Conservation (phyloP, 2,797 vertebrate genomes). For the Carduelis carduelis region DNA sequence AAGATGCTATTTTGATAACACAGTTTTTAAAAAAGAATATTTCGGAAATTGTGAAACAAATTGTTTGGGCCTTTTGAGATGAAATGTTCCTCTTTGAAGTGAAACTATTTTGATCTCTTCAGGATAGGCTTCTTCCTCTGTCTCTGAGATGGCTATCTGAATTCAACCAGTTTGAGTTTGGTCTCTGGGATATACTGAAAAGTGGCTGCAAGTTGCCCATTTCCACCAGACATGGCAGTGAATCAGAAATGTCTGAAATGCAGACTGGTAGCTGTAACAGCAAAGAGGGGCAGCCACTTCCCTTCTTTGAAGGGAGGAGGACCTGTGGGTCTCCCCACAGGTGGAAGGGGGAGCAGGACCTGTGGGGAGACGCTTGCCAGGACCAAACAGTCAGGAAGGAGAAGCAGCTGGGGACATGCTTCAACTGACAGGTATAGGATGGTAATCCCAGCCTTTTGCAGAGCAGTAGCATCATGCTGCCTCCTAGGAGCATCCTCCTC, state of each 20-base stretch:
- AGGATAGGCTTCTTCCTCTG: neutral
- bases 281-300: neutral
- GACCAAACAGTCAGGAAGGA: neutral
- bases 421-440: neutral
- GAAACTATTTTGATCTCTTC: neutral
- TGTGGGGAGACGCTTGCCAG: neutral
- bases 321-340: neutral
- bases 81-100: constrained; percentile 35
- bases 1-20: constrained; percentile 1
- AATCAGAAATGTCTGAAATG: neutral
- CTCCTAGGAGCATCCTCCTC: neutral
- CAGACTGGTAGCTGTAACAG: neutral
- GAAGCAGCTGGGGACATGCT: neutral
- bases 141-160: neutral
- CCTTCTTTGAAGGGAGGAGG: neutral
- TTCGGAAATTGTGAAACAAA: constrained; percentile 17
- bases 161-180: neutral
- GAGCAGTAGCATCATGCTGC: neutral
- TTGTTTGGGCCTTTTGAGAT: constrained; percentile 1
- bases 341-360: neutral
- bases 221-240: neutral
- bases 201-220: neutral
- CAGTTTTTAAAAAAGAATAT: neutral
- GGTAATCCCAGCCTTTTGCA: neutral
- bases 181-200: neutral